Evolutionary conservation across 2,797 vertebrate species (phyloP).

Genomic region (Platalea minor): DNA sequence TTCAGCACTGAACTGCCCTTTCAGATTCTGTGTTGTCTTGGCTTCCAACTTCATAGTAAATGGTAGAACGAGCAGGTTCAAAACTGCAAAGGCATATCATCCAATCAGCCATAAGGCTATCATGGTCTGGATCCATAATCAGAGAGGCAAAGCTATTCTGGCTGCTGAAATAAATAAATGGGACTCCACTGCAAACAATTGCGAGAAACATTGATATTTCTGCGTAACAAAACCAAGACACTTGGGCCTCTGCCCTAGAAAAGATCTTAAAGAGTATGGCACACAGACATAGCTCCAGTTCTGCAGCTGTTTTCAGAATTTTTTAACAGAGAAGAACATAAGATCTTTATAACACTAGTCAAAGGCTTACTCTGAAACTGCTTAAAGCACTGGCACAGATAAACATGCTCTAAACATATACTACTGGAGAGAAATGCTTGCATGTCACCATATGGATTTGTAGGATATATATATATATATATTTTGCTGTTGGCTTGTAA

Average conservation of each 20-base stretch:
- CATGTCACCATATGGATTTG: constrained; percentile 23
- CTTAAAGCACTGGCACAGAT: constrained; percentile 23
- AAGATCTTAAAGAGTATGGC: background rate
- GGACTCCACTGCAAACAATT: background rate
- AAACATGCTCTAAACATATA: constrained; percentile 23
- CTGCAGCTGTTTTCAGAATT: background rate
- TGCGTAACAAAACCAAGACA: background rate
- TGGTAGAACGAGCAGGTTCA: background rate
- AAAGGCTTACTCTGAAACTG: constrained; percentile 20
- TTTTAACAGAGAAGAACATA: background rate
- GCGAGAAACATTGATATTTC: background rate
- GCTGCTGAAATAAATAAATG: background rate
- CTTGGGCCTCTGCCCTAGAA: background rate
- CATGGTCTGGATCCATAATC: background rate
- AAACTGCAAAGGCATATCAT: background rate
- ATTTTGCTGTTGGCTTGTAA: constrained; percentile 11
- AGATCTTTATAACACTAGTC: background rate
- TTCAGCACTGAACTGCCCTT: background rate
- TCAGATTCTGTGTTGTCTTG: background rate
- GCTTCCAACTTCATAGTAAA: background rate
- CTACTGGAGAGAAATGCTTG: background rate
- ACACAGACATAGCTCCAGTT: background rate
- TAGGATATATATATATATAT: background rate
- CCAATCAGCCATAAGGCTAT: background rate
- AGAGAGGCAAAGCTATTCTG: background rate